Evolutionary conservation across 2,797 vertebrate species (phyloP).

Genomic region (Catharus ustulatus): DNA sequence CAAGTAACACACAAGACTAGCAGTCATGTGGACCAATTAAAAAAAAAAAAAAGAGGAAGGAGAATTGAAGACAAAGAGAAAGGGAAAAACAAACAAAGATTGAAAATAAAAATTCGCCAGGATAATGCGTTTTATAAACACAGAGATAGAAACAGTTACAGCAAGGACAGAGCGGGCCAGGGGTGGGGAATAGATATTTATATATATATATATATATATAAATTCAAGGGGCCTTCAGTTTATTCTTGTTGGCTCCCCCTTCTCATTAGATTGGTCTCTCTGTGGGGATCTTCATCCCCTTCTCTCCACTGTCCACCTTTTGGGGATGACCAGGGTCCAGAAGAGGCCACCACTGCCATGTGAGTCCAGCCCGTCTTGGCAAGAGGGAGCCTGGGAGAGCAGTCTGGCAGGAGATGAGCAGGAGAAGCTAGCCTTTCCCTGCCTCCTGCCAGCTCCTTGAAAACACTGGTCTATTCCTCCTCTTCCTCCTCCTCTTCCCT

Average conservation of each 20-base stretch:
- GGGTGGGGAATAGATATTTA: slow-evolving; percentile 77
- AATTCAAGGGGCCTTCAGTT: slow-evolving; percentile 67
- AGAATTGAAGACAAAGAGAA: slow-evolving; percentile 54
- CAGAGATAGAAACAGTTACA: slow-evolving; percentile 82
- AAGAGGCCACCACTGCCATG: slow-evolving; percentile 64
- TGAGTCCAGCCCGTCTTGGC: slow-evolving; percentile 72
- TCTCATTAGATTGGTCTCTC: slow-evolving; percentile 74
- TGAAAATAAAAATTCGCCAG: slow-evolving; percentile 80
- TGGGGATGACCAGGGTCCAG: slow-evolving; percentile 60
- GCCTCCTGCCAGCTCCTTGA: slow-evolving; percentile 43
- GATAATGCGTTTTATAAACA: slow-evolving; percentile 84
- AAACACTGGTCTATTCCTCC: slow-evolving; percentile 49
- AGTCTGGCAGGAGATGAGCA: slow-evolving; percentile 10
- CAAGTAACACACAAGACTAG: slow-evolving; percentile 69
- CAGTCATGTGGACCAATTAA: slow-evolving; percentile 65
- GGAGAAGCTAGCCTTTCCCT: slow-evolving; percentile 62
- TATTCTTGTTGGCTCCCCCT: slow-evolving; percentile 63
- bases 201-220: slow-evolving; percentile 80
- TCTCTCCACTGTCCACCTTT: slow-evolving; percentile 67
- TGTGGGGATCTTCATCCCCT: slow-evolving; percentile 55
- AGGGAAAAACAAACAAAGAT: slow-evolving; percentile 74
- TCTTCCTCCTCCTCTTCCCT: slow-evolving; percentile 17
- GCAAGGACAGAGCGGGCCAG: slow-evolving; percentile 77
- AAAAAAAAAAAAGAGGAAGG: background rate
- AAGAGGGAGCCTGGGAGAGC: slow-evolving; percentile 64